Evolutionary conservation across 1,140 invertebrate genomes (phyloP), one percentile per base, ranked within the genome.

Genomic region (Protaetia brevitarsis): DNA sequence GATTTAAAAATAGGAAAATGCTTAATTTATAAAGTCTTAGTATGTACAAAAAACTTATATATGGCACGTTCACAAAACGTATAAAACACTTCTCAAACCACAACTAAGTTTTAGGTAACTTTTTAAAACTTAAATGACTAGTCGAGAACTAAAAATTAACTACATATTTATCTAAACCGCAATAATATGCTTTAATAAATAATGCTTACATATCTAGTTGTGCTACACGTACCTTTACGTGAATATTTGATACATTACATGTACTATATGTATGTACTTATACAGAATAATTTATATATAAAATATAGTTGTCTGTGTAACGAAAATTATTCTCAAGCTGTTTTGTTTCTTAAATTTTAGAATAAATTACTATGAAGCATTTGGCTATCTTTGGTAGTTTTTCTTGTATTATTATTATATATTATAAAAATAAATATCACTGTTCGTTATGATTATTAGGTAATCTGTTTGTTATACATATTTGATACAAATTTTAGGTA

Each of bases 341-440:
- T 51, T 51, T 51, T 23, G n/a, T n/a, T 23, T 23, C 11, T 51
- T 16, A 45, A 23, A 23, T 51, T 51, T 51, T 51, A 45, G 13
- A 51, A 59, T 59, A 59, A 28, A 30, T 59, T 59, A 29, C 26
- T 10, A 21, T 29, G 57, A 59, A 29, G 57, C 60, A 31, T 62
- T 62, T 62, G 60, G 60, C 60, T 31, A 36, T 62, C 60, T 62
- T 62, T 62, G 60, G 60, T 62, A 62, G 21, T 36, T 36, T 62
- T 21, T 21, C 36, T 11, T n/a, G n/a, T n/a, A n/a, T n/a, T n/a
- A n/a, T n/a, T n/a, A n/a, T 23, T 36, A 36, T 30, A 60, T 30
- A 36, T 11, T 62, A 62, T 62, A 62, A 62, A 62, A 62, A 62
- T 62, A 62, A 62, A 62, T 62, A 62, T 62, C 60, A 62, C 60